Evolutionary conservation across 2,888 invertebrate species (phyloP).

Genomic region (Trichopria drosophilae): DNA sequence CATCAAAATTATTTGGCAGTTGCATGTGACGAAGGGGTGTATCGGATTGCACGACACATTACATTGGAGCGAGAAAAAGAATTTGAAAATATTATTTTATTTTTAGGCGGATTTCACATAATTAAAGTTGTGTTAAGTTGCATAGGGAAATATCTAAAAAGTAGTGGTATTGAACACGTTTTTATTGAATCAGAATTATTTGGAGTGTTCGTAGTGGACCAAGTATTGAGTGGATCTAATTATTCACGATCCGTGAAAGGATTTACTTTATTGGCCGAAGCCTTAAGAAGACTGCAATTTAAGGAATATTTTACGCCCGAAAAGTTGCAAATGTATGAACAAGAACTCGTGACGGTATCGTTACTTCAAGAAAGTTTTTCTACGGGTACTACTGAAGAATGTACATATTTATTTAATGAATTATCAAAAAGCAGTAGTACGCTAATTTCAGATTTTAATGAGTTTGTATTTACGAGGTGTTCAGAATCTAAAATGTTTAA

Average conservation of each 20-base stretch:
- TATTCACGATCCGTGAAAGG: conserved; percentile 15
- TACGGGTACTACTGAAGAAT: not conserved
- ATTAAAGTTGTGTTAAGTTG: conserved; percentile 7
- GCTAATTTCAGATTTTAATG: conserved; percentile 1
- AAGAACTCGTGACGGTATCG: not conserved
- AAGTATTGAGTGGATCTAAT: conserved; percentile 16
- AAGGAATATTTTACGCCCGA: conserved; percentile 11
- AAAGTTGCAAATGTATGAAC: conserved; percentile 1
- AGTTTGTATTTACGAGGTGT: conserved; percentile 1
- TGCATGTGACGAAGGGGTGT: conserved; percentile 23
- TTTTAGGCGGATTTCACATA: conserved; percentile 19
- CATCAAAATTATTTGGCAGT: conserved; percentile 19
- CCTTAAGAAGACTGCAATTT: conserved; percentile 18
- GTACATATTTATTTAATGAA: not conserved
- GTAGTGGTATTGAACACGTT: conserved; percentile 20
- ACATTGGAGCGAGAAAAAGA: conserved; percentile 7
- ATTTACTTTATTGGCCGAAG: conserved; percentile 13
- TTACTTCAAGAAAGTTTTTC: conserved; percentile 6
- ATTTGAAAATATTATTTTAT: conserved; percentile 12
- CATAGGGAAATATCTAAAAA: conserved; percentile 22
- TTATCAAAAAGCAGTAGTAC: not conserved
- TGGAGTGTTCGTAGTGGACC: conserved; percentile 3
- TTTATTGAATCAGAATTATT: conserved; percentile 8
- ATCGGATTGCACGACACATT: conserved; percentile 18
- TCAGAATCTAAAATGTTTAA: conserved; percentile 4